Percentiles rank a stretch among this genome's conserved stretches.
These are phyloP conservation scores for Otocyon megalotis DNA, from an alignment of 2,113 vertebrate species.

Conservation along the genomic window DNA sequence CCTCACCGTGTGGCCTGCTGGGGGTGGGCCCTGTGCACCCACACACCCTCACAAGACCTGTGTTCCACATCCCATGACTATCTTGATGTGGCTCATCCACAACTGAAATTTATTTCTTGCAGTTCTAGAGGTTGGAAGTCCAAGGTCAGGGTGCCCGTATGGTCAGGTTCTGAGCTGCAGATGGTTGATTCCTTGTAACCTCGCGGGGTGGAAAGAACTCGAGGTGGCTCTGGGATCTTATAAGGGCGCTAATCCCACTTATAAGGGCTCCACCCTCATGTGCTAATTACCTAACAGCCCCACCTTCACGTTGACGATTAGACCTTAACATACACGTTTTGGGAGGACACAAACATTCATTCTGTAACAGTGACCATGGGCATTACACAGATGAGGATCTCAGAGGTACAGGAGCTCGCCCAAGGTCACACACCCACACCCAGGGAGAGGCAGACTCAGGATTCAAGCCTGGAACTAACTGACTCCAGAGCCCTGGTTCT, in stretches of 20 bases:
- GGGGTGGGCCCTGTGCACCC: background rate
- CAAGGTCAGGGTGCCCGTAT: background rate
- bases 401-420: background rate
- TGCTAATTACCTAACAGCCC: background rate
- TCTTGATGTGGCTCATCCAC: background rate
- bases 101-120: background rate
- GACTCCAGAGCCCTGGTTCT: background rate
- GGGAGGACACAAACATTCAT: background rate
- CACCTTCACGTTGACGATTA: background rate
- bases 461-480: background rate
- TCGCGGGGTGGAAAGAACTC: background rate
- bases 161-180: background rate
- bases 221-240: background rate
- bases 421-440: background rate
- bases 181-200: too few relatives aligned
- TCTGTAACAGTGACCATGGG: background rate
- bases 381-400: background rate
- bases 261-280: background rate
- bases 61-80: background rate
- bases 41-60: background rate
- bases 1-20: background rate
- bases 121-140: background rate
- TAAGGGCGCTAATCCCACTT: too few relatives aligned
- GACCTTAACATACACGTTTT: background rate
- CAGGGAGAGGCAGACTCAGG: background rate